phyloP scores from a whole-genome alignment of 2,113 vertebrate genomes.

The Chunga burmeisteri region DNA sequence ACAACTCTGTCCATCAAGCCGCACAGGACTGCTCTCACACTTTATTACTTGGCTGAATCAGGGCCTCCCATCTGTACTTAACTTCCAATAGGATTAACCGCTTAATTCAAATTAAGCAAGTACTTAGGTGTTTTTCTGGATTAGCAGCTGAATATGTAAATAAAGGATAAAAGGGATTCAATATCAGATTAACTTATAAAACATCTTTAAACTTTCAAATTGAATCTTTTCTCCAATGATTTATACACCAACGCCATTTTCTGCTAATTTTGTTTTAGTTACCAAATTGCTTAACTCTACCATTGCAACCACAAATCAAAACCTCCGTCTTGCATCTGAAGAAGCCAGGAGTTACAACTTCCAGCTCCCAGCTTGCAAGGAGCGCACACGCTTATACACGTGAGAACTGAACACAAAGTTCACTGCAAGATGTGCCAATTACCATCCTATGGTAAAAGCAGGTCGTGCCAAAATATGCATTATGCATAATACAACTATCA shows the following conservation, averaged over 20 bases:
- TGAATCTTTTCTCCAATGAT: neutral
- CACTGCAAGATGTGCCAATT: neutral
- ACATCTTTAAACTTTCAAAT: neutral
- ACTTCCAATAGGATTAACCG: slow-evolving; percentile 2
- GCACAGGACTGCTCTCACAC: neutral
- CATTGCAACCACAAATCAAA: neutral
- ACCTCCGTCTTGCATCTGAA: neutral
- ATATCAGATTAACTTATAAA: slow-evolving; percentile 30
- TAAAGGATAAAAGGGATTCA: slow-evolving; percentile 17
- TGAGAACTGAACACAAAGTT: slow-evolving; percentile 18
- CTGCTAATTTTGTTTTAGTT: neutral
- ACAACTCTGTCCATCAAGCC: neutral
- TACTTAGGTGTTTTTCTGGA: slow-evolving; percentile 35
- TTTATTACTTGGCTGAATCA: neutral
- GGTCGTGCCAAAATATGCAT: neutral
- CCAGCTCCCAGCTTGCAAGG: neutral
- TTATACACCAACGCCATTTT: neutral
- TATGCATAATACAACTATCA: neutral
- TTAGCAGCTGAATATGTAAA: slow-evolving; percentile 37
- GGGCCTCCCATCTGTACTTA: neutral
- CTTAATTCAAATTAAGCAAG: slow-evolving; percentile 21
- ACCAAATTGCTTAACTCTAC: neutral
- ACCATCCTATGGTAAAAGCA: slow-evolving; percentile 11
- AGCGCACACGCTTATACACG: neutral
- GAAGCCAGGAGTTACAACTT: neutral